phyloP scores from a whole-genome alignment of 2,113 vertebrate species.

The Tragelaphus buxtoni region DNA sequence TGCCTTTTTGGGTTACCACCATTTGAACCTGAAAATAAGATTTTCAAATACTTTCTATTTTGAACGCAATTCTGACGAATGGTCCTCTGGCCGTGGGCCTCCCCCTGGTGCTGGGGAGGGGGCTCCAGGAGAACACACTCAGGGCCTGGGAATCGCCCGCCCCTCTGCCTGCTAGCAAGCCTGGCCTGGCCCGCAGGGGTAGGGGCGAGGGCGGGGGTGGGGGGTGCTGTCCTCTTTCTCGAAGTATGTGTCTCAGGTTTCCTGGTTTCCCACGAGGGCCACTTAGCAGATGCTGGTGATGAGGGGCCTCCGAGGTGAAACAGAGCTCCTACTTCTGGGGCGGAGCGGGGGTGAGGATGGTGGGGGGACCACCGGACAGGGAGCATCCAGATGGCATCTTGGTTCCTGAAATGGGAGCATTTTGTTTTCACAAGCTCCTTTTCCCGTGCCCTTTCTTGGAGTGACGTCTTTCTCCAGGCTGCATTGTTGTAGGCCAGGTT shows the following conservation, averaged over 20 bases:
- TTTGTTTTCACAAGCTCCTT: constrained; percentile 24
- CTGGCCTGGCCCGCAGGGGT: neutral
- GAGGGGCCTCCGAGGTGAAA: neutral
- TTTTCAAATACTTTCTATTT: neutral
- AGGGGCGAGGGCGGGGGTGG: no score
- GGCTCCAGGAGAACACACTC: neutral
- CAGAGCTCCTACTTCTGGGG: neutral
- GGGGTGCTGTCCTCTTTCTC: no score
- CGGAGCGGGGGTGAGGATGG: neutral
- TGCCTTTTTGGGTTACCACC: neutral
- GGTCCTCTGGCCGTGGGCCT: neutral
- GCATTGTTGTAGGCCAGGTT: constrained; percentile 81
- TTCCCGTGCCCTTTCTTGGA: neutral
- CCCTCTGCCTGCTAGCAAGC: no score
- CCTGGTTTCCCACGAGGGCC: neutral
- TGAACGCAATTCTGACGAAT: neutral
- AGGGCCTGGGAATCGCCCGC: neutral
- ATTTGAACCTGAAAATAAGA: neutral
- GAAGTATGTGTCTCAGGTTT: neutral
- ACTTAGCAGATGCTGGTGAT: neutral
- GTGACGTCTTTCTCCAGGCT: constrained; percentile 62
- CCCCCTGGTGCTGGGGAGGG: neutral
- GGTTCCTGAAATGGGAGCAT: constrained; percentile 65
- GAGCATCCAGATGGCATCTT: constrained; percentile 51
- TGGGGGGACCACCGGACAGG: neutral